phyloP scores from a whole-genome alignment of 1,140 invertebrate species.

The Cotesia chilonis region DNA sequence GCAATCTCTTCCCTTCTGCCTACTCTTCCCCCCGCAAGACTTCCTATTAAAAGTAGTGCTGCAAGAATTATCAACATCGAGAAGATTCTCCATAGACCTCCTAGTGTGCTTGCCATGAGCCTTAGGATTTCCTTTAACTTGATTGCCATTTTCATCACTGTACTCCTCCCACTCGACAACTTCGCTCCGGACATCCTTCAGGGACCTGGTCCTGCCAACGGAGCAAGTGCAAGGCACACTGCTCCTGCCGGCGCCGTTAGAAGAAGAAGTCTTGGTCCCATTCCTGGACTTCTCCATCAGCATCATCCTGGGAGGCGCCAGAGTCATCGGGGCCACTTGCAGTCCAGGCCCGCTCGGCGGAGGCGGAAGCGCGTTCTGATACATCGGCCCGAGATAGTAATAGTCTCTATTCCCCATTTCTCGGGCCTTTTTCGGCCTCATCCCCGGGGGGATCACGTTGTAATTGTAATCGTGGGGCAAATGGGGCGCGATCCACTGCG shows the following conservation, averaged over 20 bases:
- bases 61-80: conserved; percentile 64
- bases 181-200: conserved; percentile 75
- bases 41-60: conserved; percentile 27
- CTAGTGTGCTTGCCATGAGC: conserved; percentile 64
- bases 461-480: conserved; percentile 66
- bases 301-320: conserved; percentile 53
- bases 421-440: conserved; percentile 68
- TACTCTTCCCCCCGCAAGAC: conserved; percentile 38
- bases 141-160: conserved; percentile 69
- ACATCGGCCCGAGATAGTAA: conserved; percentile 75
- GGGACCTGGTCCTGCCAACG: conserved; percentile 70
- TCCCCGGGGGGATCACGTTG: conserved; percentile 54
- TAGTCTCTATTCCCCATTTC: conserved; percentile 63
- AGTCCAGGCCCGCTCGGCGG: conserved; percentile 54
- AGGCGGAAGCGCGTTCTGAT: conserved; percentile 71
- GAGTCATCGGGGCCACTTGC: conserved; percentile 36
- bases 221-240: conserved; percentile 68
- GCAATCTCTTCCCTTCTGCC: conserved; percentile 47
- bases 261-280: conserved; percentile 54
- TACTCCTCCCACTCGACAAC: conserved; percentile 73
- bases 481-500: conserved; percentile 55
- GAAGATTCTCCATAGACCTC: conserved; percentile 76
- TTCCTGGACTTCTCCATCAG: conserved; percentile 59
- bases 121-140: conserved; percentile 64
- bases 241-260: conserved; percentile 48